phyloP scores from a whole-genome alignment of 1,140 invertebrate genomes.

The Eriocheir sinensis region DNA sequence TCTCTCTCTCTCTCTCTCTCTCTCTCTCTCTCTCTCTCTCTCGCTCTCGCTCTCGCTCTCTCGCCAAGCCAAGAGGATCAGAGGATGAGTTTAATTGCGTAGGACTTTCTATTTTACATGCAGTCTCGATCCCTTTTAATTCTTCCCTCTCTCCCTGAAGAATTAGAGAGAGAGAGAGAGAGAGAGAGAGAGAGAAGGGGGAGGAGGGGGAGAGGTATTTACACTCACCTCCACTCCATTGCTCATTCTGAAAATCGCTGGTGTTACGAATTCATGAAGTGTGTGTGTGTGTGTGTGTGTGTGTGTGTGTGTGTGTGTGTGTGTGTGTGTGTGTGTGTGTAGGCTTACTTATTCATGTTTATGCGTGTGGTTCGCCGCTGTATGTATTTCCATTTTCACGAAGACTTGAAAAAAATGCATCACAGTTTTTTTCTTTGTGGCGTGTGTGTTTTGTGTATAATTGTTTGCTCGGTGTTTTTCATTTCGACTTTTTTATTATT shows the following conservation, averaged over 20 bases:
- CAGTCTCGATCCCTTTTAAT: constrained; percentile 5
- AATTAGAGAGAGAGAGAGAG: background rate
- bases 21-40: constrained; percentile 4
- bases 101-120: constrained; percentile 4
- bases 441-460: background rate
- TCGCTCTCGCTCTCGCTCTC: background rate
- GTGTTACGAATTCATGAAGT: background rate
- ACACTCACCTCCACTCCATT: background rate
- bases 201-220: background rate
- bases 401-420: no score
- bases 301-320: no score
- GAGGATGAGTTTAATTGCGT: background rate
- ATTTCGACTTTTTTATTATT: no score
- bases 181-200: background rate
- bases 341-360: no score
- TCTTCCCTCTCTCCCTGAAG: background rate
- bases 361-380: background rate
- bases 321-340: background rate
- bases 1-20: constrained; percentile 4
- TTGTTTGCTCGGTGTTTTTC: background rate
- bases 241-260: no score
- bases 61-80: background rate
- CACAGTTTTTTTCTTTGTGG: no score
- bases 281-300: background rate
- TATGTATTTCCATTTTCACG: background rate